Base-by-base conservation (phyloP, 2,888 invertebrate genomes). In the Drosophila melanocephala region DNA sequence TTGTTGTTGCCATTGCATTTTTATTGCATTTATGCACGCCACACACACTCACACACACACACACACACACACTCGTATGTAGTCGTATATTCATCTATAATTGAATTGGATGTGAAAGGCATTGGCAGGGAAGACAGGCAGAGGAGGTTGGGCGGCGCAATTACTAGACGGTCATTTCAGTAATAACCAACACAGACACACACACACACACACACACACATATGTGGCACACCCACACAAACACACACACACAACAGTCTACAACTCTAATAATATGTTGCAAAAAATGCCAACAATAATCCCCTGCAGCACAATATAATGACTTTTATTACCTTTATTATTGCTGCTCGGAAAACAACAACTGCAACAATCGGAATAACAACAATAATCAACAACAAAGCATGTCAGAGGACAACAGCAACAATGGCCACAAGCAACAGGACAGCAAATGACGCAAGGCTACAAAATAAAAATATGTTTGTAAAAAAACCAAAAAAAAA, bases 271-370 rank as follows among this genome's bases (percentile, higher is more conserved):
- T 86, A 85, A 81, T 78, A 80, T 61, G 67, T 72, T 78, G 80
- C 76, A 79, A 84, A 61, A 50, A 58, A 69, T 74, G 79, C 68
- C 85, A 82, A 79, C 88, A 79, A 79, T 86, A 91, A 88, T 88
- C 81, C 87, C 77, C 79, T 73, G 86, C 89, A 91, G 90, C 86
- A 83, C 87, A 89, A 77, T 86, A 81, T 88, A 91, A 90, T 90
- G 91, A 86, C 89, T 91, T 88, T 90, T 90, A 88, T 88, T 91
- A 86, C 87, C 91, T 86, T 79, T 84, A 91, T 89, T 88, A 39
- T 35, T 53, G 83, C 84, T 67, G 77, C 74, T 51, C 58, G 63
- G 56, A 52, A 66, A 81, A 62, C 60, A 87, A 67, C 67, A 80
- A 62, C 68, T 57, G 37, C 57, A 63, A 56, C 75, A 69, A 70